Evolutionary conservation across 2,888 invertebrate genomes (phyloP).

Genomic region (Rotaria magnacalcarata): DNA sequence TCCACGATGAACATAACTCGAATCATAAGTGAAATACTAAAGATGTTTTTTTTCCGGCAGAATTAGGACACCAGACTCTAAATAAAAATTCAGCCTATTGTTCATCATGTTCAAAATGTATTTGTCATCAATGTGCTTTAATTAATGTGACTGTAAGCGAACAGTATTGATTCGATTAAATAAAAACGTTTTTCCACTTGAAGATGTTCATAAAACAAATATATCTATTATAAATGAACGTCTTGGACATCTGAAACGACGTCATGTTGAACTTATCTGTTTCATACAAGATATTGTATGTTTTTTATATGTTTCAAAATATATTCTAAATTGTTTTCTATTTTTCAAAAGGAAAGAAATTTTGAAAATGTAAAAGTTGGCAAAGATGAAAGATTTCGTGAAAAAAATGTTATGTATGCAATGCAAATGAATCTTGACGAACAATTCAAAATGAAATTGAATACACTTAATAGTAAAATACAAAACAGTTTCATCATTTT

Average conservation of each 20-base stretch:
- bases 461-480: constrained; percentile 75
- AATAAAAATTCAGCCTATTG: too few species aligned
- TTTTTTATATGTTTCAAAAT: constrained; percentile 40
- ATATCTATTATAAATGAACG: constrained; percentile 79
- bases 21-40: too few species aligned
- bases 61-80: too few species aligned
- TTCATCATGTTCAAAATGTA: constrained; percentile 80
- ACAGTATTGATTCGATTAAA: too few species aligned
- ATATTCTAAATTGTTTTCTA: constrained; percentile 43
- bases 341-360: constrained; percentile 82
- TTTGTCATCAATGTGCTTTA: constrained; percentile 84
- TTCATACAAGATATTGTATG: constrained; percentile 80
- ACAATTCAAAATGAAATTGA: constrained; percentile 78
- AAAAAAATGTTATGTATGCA: constrained; percentile 84
- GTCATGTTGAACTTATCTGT: constrained; percentile 78
- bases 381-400: constrained; percentile 83
- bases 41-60: too few species aligned
- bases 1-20: too few species aligned
- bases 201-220: constrained; percentile 82
- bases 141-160: constrained; percentile 76
- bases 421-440: constrained; percentile 89
- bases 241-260: constrained; percentile 72
- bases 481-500: too few species aligned
- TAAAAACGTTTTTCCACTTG: constrained; percentile 71
- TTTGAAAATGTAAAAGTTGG: constrained; percentile 82